Conservation (phyloP, 1,140 invertebrate genomes). For the Carposina sasakii region DNA sequence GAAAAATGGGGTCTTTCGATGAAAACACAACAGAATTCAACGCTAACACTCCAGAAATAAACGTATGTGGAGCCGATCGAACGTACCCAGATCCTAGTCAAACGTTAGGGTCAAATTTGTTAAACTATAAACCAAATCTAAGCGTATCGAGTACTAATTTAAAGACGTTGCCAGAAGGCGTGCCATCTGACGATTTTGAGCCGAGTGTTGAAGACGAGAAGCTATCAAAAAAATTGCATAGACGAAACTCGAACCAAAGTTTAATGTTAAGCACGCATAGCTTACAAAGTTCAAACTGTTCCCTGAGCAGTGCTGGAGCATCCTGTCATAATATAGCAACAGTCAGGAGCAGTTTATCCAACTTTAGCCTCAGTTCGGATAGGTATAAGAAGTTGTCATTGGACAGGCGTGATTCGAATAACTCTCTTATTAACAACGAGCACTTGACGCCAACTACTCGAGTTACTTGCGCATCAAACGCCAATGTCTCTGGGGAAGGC, state of each 20-base stretch:
- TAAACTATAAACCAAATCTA: slow-evolving; percentile 68
- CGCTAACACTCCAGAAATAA: slow-evolving; percentile 48
- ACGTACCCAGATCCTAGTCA: slow-evolving; percentile 38
- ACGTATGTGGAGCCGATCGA: slow-evolving; percentile 39
- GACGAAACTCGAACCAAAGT: slow-evolving; percentile 90
- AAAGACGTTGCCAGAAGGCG: slow-evolving; percentile 78
- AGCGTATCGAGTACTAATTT: slow-evolving; percentile 76
- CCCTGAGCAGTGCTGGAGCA: slow-evolving; percentile 58
- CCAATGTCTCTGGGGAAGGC: slow-evolving; percentile 45
- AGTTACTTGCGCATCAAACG: slow-evolving; percentile 56
- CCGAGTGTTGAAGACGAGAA: slow-evolving; percentile 58
- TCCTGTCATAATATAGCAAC: slow-evolving; percentile 63
- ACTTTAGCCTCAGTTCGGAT: slow-evolving; percentile 67
- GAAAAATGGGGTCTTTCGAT: slow-evolving; percentile 69
- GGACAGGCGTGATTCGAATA: slow-evolving; percentile 88
- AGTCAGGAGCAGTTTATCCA: slow-evolving; percentile 64
- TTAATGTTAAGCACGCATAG: slow-evolving; percentile 79
- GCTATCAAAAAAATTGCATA: slow-evolving; percentile 72
- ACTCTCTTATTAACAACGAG: slow-evolving; percentile 80
- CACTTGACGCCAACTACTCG: slow-evolving; percentile 53
- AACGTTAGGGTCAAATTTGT: slow-evolving; percentile 60
- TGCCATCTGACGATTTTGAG: slow-evolving; percentile 77
- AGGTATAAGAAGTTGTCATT: slow-evolving; percentile 75
- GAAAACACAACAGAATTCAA: slow-evolving; percentile 60
- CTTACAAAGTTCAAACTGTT: slow-evolving; percentile 66